Evolutionary conservation across 2,888 invertebrate genomes (phyloP), one percentile per base, ranked within the genome.

Genomic region (Campaea margaritaria): DNA sequence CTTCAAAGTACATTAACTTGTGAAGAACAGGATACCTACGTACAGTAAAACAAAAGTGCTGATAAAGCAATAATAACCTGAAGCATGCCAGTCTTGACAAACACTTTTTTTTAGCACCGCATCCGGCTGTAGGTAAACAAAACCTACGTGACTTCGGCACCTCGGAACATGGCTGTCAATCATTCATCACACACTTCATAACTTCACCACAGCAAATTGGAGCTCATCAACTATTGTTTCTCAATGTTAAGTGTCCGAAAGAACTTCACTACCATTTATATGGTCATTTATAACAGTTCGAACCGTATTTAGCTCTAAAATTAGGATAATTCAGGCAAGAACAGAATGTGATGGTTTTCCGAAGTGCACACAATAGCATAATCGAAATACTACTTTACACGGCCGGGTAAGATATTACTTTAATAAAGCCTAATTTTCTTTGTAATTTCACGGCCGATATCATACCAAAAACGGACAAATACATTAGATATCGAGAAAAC

Each of bases 401-500:
- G 2, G 38, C 8, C 5, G 45, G 13, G 34, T 21, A 39, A 0
- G 2, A 10, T 10, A 45, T 11, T 16, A 9, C 7, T 9, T 15
- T 14, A 0, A n/a, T 5, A 15, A 48, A 44, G 13, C 12, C 38
- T 48, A 31, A 27, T 49, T 57, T 48, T 15, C 2, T 0, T 27
- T 16, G 12, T 13, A 5, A 2, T 14, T 28, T 34, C 16, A 31
- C 31, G 8, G 8, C 12, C 31, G 44, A 58, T 66, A 68, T 58
- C 46, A 55, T 45, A 31, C n/a, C 43, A 72, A 70, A 58, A 70
- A 64, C 34, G 31, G 55, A 48, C 65, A 65, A 73, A 69, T 74
- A 69, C 52, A 65, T 62, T 57, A 68, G 79, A 84, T 81, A 83
- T 81, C 71, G 85, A 64, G 82, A 91, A 91, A 91, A 93, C 92